Evolutionary conservation across 2,888 invertebrate genomes (phyloP), one percentile per base, ranked within the genome.

Genomic region (Polylopha cassiicola): DNA sequence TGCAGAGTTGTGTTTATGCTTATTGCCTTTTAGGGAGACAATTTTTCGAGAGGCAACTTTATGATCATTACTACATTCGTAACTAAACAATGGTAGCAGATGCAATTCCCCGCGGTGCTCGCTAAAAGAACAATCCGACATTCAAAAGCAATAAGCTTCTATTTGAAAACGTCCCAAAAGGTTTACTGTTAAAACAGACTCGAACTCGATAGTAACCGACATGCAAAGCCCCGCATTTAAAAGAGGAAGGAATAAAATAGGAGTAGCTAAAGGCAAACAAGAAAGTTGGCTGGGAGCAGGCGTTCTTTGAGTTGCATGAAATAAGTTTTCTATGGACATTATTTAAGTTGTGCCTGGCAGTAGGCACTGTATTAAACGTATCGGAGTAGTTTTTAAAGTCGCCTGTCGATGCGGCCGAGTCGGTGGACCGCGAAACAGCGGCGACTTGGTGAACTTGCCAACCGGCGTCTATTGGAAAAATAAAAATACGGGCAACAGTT

Each of bases 401-500:
- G 47, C 46, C 62, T 60, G 64, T 65, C 73, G 71, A 74, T 73
- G 65, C 62, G 64, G 56, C 53, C 47, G 53, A 55, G 59, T 62
- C 66, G 75, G 69, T 65, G 69, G 70, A 67, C 75, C 73, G 73
- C 75, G 67, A 72, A 75, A 71, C 77, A 66, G 64, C 68, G 59
- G 53, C 71, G 57, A 60, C 61, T 62, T 58, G 62, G 63, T 64
- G 69, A 70, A 66, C 69, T 77, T 79, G 78, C 66, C 78, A 79
- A 65, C 69, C 64, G 61, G 62, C 65, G 72, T 61, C 73, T 68
- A 71, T 74, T 67, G 66, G 68, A 65, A 67, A 74, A 80, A 79
- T 75, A 78, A 76, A 43, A 79, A 77, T 61, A 61, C 64, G 70
- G 76, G 71, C 81, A 80, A 78, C 79, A 79, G 77, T 76, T 77